Percentiles rank a stretch among this genome's conserved stretches.
Evolutionary conservation across 2,888 invertebrate genomes (phyloP).

Genomic region (Chaetogeoica ovagalla): DNA sequence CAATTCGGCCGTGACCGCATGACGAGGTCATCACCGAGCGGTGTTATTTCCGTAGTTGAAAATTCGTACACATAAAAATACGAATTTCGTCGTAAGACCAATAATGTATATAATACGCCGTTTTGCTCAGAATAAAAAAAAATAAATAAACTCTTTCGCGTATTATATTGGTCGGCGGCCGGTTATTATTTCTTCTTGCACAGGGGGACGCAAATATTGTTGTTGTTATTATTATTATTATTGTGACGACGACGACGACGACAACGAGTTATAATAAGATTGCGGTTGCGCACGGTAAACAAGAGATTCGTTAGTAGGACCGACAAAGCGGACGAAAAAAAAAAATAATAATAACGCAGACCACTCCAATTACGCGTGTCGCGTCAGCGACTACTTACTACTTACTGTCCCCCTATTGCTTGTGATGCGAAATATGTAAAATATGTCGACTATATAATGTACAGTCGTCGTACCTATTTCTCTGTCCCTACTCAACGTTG

Average conservation of each 20-base stretch:
- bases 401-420: neutral
- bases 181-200: too few relatives aligned
- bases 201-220: too few relatives aligned
- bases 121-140: too few relatives aligned
- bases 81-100: too few relatives aligned
- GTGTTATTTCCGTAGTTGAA: too few relatives aligned
- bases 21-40: too few relatives aligned
- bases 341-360: conserved; percentile 31
- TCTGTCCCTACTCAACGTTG: neutral
- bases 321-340: conserved; percentile 2
- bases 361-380: conserved; percentile 46
- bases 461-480: neutral
- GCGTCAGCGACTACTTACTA: neutral
- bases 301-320: conserved; percentile 45
- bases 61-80: too few relatives aligned
- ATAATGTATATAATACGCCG: too few relatives aligned
- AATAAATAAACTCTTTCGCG: too few relatives aligned
- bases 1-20: too few relatives aligned
- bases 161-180: too few relatives aligned
- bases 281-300: conserved; percentile 24
- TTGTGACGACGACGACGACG: neutral
- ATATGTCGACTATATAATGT: conserved; percentile 4
- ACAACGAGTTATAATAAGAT: neutral
- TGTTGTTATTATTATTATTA: too few relatives aligned
- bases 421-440: conserved; percentile 20